A percentile compares a stretch with the other conserved stretches of the same genome.
These are phyloP conservation scores for Eleutherodactylus coqui DNA, from an alignment of 2,797 vertebrate genomes.

Conservation along the genomic window DNA sequence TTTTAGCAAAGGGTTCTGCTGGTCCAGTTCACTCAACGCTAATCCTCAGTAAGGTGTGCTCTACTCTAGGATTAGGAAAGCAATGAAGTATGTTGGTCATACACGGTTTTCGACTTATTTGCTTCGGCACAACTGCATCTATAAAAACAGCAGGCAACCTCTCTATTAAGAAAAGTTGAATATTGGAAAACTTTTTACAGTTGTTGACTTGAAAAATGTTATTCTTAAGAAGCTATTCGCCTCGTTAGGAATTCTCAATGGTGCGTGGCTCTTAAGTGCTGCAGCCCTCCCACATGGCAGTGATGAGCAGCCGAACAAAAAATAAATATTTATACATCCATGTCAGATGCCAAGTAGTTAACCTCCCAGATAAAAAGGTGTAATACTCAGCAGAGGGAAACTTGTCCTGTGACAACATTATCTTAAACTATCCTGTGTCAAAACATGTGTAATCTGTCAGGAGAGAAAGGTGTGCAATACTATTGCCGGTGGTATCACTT, in stretches of 20 bases:
- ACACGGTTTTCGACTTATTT: background rate
- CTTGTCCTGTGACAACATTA: constrained; percentile 52
- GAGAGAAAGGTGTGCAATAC: constrained; percentile 1
- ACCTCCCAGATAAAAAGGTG: constrained; percentile 52
- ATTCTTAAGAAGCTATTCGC: constrained; percentile 50
- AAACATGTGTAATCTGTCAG: constrained; percentile 51
- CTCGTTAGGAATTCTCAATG: constrained; percentile 25
- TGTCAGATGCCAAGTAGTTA: constrained; percentile 47
- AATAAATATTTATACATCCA: constrained; percentile 58
- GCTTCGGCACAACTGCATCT: background rate
- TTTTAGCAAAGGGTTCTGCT: too few relatives aligned
- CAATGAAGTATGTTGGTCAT: background rate
- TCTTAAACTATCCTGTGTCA: constrained; percentile 45
- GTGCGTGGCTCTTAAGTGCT: background rate
- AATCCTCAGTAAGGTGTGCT: too few relatives aligned
- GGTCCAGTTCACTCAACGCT: too few relatives aligned
- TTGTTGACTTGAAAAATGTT: constrained; percentile 30
- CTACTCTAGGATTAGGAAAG: too few relatives aligned
- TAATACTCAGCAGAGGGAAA: constrained; percentile 41
- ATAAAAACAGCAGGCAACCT: background rate
- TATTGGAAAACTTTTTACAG: background rate
- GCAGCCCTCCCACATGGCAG: constrained; percentile 43
- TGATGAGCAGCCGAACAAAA: constrained; percentile 52
- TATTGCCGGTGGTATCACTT: background rate
- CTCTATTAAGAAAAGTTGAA: background rate